A percentile compares a stretch with the other conserved stretches of the same genome.
Conservation (phyloP, 2,888 invertebrate genomes). For the Lepidochitona cinerea region DNA sequence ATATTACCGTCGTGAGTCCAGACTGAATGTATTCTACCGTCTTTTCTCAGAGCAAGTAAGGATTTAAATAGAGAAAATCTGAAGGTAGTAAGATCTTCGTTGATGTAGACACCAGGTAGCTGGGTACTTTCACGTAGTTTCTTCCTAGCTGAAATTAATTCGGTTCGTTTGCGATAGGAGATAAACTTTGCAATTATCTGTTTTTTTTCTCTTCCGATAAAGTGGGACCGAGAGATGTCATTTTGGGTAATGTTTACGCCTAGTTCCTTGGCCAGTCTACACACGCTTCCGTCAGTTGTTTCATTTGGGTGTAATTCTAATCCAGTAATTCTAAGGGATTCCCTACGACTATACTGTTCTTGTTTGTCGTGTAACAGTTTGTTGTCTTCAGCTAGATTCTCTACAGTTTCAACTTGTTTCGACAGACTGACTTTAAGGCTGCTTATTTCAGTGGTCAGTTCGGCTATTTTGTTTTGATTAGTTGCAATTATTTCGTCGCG, state of each 20-base stretch:
- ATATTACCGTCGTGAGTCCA: slow-evolving; percentile 6
- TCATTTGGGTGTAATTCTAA: background rate
- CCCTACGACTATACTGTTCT: slow-evolving; percentile 3
- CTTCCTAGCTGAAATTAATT: background rate
- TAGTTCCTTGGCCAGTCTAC: background rate
- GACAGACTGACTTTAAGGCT: background rate
- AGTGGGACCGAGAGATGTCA: background rate
- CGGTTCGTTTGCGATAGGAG: background rate
- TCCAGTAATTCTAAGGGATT: background rate
- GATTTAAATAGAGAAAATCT: background rate
- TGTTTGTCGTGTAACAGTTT: background rate
- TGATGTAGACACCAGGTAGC: background rate
- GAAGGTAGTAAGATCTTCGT: slow-evolving; percentile 3
- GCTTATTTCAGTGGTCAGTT: background rate
- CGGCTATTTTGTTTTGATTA: background rate
- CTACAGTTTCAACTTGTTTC: background rate
- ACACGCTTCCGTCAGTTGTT: background rate
- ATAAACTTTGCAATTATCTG: background rate
- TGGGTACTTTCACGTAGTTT: background rate
- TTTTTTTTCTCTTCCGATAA: background rate
- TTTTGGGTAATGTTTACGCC: background rate
- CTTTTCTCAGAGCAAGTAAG: background rate
- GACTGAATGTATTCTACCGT: background rate
- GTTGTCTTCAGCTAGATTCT: background rate
- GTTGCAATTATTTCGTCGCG: background rate